Percentiles rank a stretch among this genome's conserved stretches.
phyloP scores from a whole-genome alignment of 1,140 invertebrate genomes.

The Drosophila seguyi region DNA sequence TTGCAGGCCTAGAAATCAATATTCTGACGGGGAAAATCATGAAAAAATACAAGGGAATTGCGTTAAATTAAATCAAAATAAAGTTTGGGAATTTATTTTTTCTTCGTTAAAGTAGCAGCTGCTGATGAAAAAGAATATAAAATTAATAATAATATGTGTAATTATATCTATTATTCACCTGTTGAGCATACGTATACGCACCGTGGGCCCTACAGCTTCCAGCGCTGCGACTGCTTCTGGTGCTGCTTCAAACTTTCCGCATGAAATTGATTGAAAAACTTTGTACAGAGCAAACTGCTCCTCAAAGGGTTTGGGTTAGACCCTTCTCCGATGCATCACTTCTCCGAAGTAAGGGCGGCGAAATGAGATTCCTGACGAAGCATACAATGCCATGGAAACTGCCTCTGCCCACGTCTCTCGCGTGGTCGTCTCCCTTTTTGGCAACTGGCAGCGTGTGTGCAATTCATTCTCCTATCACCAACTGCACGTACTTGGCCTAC shows the following conservation, averaged over 20 bases:
- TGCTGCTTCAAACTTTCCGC: conserved; percentile 56
- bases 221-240: not conserved
- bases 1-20: conserved; percentile 23
- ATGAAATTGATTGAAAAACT: conserved; percentile 77
- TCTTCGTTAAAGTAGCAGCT: not conserved
- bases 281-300: conserved; percentile 17
- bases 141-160: not conserved
- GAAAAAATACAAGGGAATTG: not conserved
- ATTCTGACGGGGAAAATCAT: not conserved
- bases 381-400: conserved; percentile 34
- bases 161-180: conserved; percentile 27
- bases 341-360: not conserved
- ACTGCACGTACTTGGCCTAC: conserved; percentile 24
- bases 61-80: conserved; percentile 1
- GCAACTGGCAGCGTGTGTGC: conserved; percentile 6
- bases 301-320: conserved; percentile 24
- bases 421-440: conserved; percentile 20
- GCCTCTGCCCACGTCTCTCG: not conserved
- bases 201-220: conserved; percentile 35
- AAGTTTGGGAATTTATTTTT: not conserved
- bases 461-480: conserved; percentile 4
- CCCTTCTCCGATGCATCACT: not conserved
- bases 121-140: not conserved
- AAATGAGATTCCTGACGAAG: conserved; percentile 29
- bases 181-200: conserved; percentile 50